These are phyloP conservation scores for Oppia nitens DNA, from an alignment of 1,140 invertebrate genomes.

Conservation along the genomic window DNA sequence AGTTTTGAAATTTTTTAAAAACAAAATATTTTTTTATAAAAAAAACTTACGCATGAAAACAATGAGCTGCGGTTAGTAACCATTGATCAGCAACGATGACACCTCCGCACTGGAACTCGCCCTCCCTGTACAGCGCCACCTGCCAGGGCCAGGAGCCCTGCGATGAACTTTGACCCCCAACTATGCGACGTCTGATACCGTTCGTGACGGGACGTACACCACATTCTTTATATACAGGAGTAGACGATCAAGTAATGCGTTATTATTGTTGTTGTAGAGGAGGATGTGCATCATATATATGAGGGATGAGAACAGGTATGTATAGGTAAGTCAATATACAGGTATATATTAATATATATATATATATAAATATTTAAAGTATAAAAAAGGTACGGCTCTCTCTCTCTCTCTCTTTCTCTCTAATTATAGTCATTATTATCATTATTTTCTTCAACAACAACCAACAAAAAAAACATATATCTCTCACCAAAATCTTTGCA, in stretches of 20 bases:
- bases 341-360: too few relatives aligned
- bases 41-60: conserved; percentile 34
- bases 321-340: too few relatives aligned
- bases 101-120: conserved; percentile 73
- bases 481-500: conserved; percentile 39
- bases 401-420: too few relatives aligned
- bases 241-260: too few relatives aligned
- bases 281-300: too few relatives aligned
- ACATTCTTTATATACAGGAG: conserved; percentile 42
- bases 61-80: conserved; percentile 69
- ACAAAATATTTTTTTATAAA: too few relatives aligned
- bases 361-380: too few relatives aligned
- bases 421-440: too few relatives aligned
- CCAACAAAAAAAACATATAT: neutral
- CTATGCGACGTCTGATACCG: conserved; percentile 33
- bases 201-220: conserved; percentile 48
- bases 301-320: too few relatives aligned
- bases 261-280: too few relatives aligned
- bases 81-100: conserved; percentile 54
- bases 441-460: neutral
- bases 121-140: conserved; percentile 37
- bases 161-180: conserved; percentile 10
- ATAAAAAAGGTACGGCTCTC: too few relatives aligned
- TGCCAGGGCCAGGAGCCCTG: conserved; percentile 14
- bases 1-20: too few relatives aligned